Conservation (phyloP, 2,113 vertebrate species). For the Neotragus moschatus region DNA sequence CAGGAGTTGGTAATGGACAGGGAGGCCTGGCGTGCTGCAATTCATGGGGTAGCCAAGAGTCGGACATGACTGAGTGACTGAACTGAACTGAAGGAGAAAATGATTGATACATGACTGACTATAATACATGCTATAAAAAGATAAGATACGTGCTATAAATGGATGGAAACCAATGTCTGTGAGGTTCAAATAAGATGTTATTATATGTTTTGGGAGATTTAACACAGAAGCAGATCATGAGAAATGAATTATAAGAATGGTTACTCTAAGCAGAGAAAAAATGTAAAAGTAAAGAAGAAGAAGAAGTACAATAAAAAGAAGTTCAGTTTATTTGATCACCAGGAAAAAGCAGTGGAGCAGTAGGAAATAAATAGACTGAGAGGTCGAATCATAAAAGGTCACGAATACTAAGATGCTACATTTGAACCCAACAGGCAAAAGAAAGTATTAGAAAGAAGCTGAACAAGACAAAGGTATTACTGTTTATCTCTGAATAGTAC, state of each 20-base stretch:
- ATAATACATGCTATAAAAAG: not conserved
- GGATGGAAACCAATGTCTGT: not conserved
- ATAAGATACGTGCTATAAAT: not conserved
- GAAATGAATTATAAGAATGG: not conserved
- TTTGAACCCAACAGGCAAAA: not conserved
- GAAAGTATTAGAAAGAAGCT: not conserved
- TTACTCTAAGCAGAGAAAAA: not conserved
- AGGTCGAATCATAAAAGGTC: not conserved
- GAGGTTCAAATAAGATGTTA: not conserved
- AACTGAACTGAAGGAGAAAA: not conserved
- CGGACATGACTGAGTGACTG: rapidly evolving
- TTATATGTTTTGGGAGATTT: not conserved
- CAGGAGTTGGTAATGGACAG: no score
- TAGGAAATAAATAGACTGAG: rapidly evolving
- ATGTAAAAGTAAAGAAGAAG: not conserved
- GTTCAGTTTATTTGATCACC: not conserved
- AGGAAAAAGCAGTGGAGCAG: not conserved
- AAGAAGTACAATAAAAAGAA: not conserved
- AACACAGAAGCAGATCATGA: not conserved
- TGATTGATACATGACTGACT: not conserved
- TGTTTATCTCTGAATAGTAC: not conserved
- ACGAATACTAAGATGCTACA: not conserved
- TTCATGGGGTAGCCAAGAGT: no score
- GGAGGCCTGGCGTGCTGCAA: rapidly evolving
- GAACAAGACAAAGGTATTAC: not conserved